Evolutionary conservation across 2,113 vertebrate species (phyloP), one percentile per base, ranked within the genome.

Genomic region (Gambusia affinis): DNA sequence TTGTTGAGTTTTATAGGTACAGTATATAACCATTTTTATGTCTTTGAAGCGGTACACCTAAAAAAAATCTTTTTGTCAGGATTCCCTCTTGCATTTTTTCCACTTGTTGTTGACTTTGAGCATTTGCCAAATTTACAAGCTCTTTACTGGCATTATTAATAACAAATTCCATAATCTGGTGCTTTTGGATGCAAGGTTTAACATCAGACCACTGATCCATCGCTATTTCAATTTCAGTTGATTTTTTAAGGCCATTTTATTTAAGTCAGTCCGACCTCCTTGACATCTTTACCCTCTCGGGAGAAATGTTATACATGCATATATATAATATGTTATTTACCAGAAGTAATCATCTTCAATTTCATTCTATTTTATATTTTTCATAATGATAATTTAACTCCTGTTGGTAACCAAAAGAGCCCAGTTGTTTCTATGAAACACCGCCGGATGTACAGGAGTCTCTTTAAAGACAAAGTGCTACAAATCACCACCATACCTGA

Each of bases 401-500:
- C 10, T 37, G 35, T 24, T 22, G 17, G 47, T 54, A 15, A 42
- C 39, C 39, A 42, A 42, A 42, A 42, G 12, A 15, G 39, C 44
- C 44, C 44, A 6, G 7, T 57, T n/a, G 3, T n/a, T 10, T 54
- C 51, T 24, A 54, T 24, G 51, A 24, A 24, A 15, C 22, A 24
- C 4, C 3, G 51, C 51, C 24, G 19, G 51, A 57, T 8, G 22
- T 54, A 6, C 47, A 19, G 17, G 17, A 51, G 44, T 51, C 44
- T 51, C 44, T 19, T 19, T 51, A 19, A 24, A 22, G 4, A 54
- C 8, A 24, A 24, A 57, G 22, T 57, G 51, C 17, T 19, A 65
- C 62, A 42, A 68, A 51, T 70, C n/a, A 27, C 19, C 35, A 8
- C 19, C 17, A 4, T 70, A 17, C 73, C 67, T 65, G n/a, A 71